Evolutionary conservation across 2,888 invertebrate genomes (phyloP).

Genomic region (Priapulus caudatus): DNA sequence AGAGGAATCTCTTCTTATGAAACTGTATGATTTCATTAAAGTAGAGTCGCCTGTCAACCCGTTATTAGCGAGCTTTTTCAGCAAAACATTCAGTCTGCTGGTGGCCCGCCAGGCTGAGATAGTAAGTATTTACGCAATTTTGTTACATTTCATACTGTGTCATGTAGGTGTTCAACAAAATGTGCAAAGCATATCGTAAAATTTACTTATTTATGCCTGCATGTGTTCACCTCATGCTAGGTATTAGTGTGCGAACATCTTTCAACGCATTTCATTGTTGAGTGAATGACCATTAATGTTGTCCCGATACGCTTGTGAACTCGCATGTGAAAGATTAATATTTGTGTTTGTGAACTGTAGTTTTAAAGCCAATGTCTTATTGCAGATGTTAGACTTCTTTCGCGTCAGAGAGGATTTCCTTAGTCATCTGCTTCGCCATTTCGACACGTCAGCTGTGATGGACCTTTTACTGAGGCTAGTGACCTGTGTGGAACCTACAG

Average conservation of each 20-base stretch:
- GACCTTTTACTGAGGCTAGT: slow-evolving; percentile 76
- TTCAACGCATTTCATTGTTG: too few species aligned
- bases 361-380: too few species aligned
- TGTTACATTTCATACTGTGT: too few species aligned
- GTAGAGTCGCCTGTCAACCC: slow-evolving; percentile 71
- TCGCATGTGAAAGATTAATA: too few species aligned
- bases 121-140: slow-evolving; percentile 43
- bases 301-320: too few species aligned
- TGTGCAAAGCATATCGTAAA: too few species aligned
- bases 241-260: too few species aligned
- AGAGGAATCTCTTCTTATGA: slow-evolving; percentile 62
- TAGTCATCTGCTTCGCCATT: slow-evolving; percentile 70
- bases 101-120: slow-evolving; percentile 74
- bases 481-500: slow-evolving; percentile 63
- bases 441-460: slow-evolving; percentile 86
- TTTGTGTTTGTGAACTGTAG: too few species aligned
- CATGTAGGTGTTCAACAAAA: too few species aligned
- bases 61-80: slow-evolving; percentile 85
- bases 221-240: too few species aligned
- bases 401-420: slow-evolving; percentile 75
- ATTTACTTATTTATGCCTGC: too few species aligned
- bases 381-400: slow-evolving; percentile 81
- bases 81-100: slow-evolving; percentile 81
- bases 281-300: too few species aligned
- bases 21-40: slow-evolving; percentile 77